A percentile compares a stretch with the other conserved stretches of the same genome.
Evolutionary conservation across 2,888 invertebrate species (phyloP).

Genomic region (Panzeria rudis): DNA sequence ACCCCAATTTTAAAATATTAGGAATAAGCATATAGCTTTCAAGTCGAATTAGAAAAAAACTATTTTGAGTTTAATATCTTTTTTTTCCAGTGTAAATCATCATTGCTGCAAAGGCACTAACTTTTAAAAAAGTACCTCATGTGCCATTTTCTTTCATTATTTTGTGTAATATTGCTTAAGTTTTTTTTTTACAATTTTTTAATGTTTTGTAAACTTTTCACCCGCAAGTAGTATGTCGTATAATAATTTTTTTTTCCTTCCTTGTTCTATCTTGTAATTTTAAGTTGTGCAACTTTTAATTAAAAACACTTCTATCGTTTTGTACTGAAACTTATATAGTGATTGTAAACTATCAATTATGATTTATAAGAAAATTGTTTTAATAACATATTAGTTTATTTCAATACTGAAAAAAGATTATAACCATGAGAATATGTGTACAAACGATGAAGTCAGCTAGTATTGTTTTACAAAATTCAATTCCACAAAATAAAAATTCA

Average conservation of each 20-base stretch:
- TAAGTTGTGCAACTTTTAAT: slow-evolving; percentile 60
- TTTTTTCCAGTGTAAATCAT: slow-evolving; percentile 26
- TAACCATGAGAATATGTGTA: background rate
- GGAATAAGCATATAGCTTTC: too few species aligned
- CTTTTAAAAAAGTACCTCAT: slow-evolving; percentile 32
- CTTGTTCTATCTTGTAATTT: slow-evolving; percentile 12
- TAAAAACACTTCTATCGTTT: slow-evolving; percentile 58
- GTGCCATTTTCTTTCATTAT: slow-evolving; percentile 68
- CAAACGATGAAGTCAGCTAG: too few species aligned
- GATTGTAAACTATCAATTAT: slow-evolving; percentile 59
- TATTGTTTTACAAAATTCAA: too few species aligned
- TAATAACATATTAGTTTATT: slow-evolving; percentile 1
- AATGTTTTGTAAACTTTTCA: slow-evolving; percentile 40
- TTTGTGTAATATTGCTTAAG: slow-evolving; percentile 39
- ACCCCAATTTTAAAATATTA: too few species aligned
- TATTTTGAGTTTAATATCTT: background rate
- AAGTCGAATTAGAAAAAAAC: too few species aligned
- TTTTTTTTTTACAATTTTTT: slow-evolving; percentile 9
- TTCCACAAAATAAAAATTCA: too few species aligned
- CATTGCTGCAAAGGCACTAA: background rate
- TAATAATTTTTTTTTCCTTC: slow-evolving; percentile 14
- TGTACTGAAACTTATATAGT: slow-evolving; percentile 37
- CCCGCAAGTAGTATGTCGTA: slow-evolving; percentile 12
- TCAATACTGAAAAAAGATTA: background rate
- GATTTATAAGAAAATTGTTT: slow-evolving; percentile 17